These are phyloP conservation scores for Caenorhabditis parvicauda DNA, from an alignment of 2,888 invertebrate genomes.

Conservation along the genomic window DNA sequence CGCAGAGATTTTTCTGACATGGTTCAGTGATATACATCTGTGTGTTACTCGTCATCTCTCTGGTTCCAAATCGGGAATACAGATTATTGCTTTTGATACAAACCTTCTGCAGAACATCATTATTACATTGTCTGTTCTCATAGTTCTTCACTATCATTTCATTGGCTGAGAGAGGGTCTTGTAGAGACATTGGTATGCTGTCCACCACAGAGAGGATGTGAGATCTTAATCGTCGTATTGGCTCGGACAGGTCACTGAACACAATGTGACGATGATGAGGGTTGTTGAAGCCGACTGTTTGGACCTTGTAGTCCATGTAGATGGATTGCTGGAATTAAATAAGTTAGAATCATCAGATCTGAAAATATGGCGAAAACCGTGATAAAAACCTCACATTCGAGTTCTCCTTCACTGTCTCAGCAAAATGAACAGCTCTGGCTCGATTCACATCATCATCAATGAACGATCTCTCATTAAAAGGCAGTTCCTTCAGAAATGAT, in stretches of 20 bases:
- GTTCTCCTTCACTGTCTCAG: slow-evolving; percentile 18
- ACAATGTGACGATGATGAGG: slow-evolving; percentile 29
- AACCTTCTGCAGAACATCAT: slow-evolving; percentile 6
- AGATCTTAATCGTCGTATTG: slow-evolving; percentile 3
- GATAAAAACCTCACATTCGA: slow-evolving; percentile 3
- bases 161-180: neutral
- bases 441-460: slow-evolving; percentile 27
- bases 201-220: slow-evolving; percentile 7
- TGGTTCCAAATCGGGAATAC: neutral
- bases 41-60: neutral
- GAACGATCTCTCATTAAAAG: slow-evolving; percentile 36
- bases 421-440: slow-evolving; percentile 26
- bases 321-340: slow-evolving; percentile 6
- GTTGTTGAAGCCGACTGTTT: slow-evolving; percentile 38
- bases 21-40: neutral
- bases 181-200: neutral
- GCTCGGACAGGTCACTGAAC: slow-evolving; percentile 16
- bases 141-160: slow-evolving; percentile 7
- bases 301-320: slow-evolving; percentile 20
- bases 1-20: neutral
- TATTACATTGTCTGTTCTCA: slow-evolving; percentile 1
- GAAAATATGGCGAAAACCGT: slow-evolving; percentile 1
- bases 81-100: neutral
- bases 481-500: slow-evolving; percentile 30
- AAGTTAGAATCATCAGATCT: too few relatives aligned